Percentiles rank a stretch among this genome's conserved stretches.
Evolutionary conservation across 2,797 vertebrate genomes (phyloP).

Genomic region (Pampus argenteus): DNA sequence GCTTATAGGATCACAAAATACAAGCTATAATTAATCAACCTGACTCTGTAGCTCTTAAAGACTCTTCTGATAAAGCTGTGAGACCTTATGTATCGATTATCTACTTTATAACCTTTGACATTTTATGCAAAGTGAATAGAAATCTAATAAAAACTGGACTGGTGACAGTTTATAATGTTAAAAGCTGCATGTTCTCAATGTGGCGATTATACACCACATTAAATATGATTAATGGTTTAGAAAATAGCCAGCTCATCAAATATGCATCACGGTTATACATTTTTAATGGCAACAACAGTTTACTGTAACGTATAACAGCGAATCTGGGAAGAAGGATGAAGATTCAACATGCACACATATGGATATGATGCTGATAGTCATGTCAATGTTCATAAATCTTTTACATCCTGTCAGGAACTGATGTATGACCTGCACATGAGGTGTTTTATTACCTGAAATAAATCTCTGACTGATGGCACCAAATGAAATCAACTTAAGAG

Average conservation of each 20-base stretch:
- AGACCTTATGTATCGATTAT: too few species aligned
- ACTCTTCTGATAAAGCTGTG: too few species aligned
- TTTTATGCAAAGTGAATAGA: conserved; percentile 13
- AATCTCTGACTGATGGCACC: conserved; percentile 5
- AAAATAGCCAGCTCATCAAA: conserved; percentile 48
- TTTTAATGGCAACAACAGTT: conserved; percentile 47
- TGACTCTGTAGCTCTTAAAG: too few species aligned
- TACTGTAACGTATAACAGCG: conserved; percentile 40
- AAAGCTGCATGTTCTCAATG: conserved; percentile 19
- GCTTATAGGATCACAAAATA: too few species aligned
- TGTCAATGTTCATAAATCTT: conserved; percentile 9
- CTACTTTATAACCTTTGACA: conserved; percentile 3
- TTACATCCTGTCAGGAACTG: conserved; percentile 22
- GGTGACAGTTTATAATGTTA: conserved; percentile 3
- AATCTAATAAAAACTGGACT: conserved; percentile 8
- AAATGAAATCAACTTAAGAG: not conserved
- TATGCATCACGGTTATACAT: conserved; percentile 42
- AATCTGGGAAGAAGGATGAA: conserved; percentile 41
- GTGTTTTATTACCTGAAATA: conserved; percentile 10
- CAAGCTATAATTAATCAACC: too few species aligned
- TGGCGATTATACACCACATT: not conserved
- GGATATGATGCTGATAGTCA: not conserved
- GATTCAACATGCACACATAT: not conserved
- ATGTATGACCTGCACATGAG: not conserved
- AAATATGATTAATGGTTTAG: conserved; percentile 35